A percentile compares a stretch with the other conserved stretches of the same genome.
Evolutionary conservation across 1,140 invertebrate genomes (phyloP).

Genomic region (Triops cancriformis): DNA sequence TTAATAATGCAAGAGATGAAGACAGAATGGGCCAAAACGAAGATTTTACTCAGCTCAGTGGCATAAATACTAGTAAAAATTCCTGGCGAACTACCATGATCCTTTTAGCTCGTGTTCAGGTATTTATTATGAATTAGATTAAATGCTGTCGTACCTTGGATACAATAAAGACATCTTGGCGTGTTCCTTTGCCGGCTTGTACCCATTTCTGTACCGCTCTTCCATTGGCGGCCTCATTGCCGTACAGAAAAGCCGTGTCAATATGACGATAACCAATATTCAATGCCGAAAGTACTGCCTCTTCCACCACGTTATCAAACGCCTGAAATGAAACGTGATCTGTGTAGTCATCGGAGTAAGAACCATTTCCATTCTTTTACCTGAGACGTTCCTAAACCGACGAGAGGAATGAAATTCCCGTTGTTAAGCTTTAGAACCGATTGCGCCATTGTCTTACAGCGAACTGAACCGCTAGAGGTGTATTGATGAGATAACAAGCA

Average conservation of each 20-base stretch:
- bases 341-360: background rate
- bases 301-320: constrained; percentile 36
- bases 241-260: constrained; percentile 56
- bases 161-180: constrained; percentile 45
- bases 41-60: too few relatives aligned
- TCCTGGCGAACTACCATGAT: too few relatives aligned
- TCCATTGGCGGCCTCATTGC: constrained; percentile 42
- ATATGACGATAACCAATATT: constrained; percentile 60
- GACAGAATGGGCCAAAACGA: too few relatives aligned
- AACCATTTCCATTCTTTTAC: constrained; percentile 42
- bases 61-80: too few relatives aligned
- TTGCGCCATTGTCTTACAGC: background rate
- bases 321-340: background rate
- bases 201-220: constrained; percentile 39
- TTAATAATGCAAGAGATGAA: too few relatives aligned
- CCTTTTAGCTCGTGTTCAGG: background rate
- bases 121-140: background rate
- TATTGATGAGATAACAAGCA: too few relatives aligned
- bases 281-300: constrained; percentile 56
- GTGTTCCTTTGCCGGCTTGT: constrained; percentile 36
- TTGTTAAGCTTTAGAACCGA: background rate
- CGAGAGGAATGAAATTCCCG: background rate
- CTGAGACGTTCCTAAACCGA: constrained; percentile 15
- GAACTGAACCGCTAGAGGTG: too few relatives aligned
- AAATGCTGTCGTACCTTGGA: constrained; percentile 45